Evolutionary conservation across 2,113 vertebrate genomes (phyloP), one percentile per base, ranked within the genome.

Genomic region (Probosciger aterrimus): DNA sequence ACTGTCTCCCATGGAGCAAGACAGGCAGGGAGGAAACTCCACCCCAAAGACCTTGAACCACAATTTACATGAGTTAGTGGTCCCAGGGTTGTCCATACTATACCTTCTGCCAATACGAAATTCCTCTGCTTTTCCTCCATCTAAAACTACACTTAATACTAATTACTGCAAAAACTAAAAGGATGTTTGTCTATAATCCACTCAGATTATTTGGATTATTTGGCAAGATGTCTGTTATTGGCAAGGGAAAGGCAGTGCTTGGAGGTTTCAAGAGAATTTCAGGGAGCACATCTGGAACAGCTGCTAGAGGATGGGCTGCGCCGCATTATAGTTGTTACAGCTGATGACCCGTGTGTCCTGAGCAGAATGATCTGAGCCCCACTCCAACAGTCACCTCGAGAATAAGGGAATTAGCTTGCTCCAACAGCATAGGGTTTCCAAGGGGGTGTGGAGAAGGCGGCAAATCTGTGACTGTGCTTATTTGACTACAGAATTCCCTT

Each of bases 291-390:
- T 47, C 14, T 31, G n/a, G 17, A 82, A 31, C 75, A 57, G 46
- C 74, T 74, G 24, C n/a, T 74, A 49, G 37, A 80, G 67, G 24
- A 83, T 31, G 25, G 44, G 35, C 59, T 3, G 3, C 28, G 18
- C 53, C 1, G 0, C 73, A 44, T n/a, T 67, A 31, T 15, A 46
- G 70, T 10, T 79, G 22, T 71, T 60, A 63, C 0, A 0, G 57
- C 47, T 67, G 55, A 74, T 0, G 1, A 67, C 25, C 49, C 37
- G 25, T 46, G 44, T 3, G 1, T 41, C 52, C 50, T 35, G 23
- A 30, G n/a, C 62, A 92, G 65, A 76, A 60, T 0, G 1, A 64
- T 31, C 30, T 79, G 63, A 68, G 18, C 18, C 57, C 50, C 35
- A 22, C 3, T 84, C 62, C 74, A 35, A 11, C 17, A 86, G 69